Conservation (phyloP, 2,888 invertebrate genomes). For the Drosophila monieri region DNA sequence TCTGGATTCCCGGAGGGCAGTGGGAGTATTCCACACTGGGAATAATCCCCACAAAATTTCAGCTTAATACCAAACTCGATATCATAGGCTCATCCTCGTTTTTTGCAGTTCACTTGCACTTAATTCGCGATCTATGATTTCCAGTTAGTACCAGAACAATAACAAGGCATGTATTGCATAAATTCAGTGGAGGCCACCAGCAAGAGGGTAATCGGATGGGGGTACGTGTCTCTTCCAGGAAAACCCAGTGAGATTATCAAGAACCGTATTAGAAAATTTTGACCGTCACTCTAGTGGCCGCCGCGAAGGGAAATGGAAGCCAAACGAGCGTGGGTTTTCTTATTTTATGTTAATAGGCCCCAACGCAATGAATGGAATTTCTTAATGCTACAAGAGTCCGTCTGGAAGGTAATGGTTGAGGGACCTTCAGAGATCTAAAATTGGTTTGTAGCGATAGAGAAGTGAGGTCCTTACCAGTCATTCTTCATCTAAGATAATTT, state of each 20-base stretch:
- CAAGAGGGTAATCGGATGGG: constrained; percentile 1
- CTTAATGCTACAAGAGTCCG: background rate
- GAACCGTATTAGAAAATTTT: constrained; percentile 72
- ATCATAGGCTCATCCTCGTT: background rate
- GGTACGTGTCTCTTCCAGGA: constrained; percentile 61
- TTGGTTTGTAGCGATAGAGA: background rate
- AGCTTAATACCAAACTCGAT: too few relatives aligned
- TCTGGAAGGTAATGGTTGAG: background rate
- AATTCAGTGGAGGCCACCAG: constrained; percentile 61
- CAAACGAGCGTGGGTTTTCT: constrained; percentile 60
- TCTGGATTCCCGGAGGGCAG: constrained; percentile 49
- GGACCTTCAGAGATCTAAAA: background rate
- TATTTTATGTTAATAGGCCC: constrained; percentile 67
- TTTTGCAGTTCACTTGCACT: constrained; percentile 7
- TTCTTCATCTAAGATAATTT: background rate
- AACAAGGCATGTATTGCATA: constrained; percentile 79
- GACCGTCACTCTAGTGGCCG: constrained; percentile 69
- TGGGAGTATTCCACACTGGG: constrained; percentile 36
- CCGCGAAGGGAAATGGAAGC: constrained; percentile 22
- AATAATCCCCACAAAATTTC: background rate
- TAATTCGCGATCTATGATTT: constrained; percentile 20
- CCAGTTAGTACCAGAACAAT: constrained; percentile 63
- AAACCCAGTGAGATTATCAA: constrained; percentile 19
- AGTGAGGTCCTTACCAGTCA: background rate
- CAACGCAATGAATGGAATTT: constrained; percentile 1